Conservation (phyloP, 1,140 invertebrate species). For the Trachymyrmex cornetzi region DNA sequence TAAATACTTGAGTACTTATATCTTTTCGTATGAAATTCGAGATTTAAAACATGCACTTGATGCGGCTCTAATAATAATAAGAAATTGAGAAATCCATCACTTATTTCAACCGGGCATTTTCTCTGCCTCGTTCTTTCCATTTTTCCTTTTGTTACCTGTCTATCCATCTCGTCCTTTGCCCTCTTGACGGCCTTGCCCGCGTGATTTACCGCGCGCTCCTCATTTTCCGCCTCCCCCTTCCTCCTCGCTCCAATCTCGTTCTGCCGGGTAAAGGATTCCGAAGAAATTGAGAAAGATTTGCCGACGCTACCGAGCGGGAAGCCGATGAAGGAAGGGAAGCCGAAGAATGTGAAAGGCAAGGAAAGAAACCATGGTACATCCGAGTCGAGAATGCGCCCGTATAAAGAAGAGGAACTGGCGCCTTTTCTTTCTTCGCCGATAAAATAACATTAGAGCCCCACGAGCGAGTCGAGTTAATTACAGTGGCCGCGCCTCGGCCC, state of each 20-base stretch:
- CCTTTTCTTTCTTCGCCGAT: conserved; percentile 52
- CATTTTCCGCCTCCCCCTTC: conserved; percentile 40
- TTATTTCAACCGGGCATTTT: conserved; percentile 45
- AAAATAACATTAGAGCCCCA: conserved; percentile 73
- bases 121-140: conserved; percentile 2
- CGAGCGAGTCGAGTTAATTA: conserved; percentile 63
- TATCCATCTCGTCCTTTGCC: neutral
- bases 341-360: conserved; percentile 31
- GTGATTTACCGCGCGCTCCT: conserved; percentile 69
- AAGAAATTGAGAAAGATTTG: conserved; percentile 80
- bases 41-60: neutral
- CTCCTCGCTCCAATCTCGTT: conserved; percentile 68
- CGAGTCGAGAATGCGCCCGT: conserved; percentile 40
- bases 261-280: conserved; percentile 75
- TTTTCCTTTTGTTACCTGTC: conserved; percentile 30
- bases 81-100: conserved; percentile 40
- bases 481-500: neutral
- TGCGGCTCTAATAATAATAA: neutral
- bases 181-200: conserved; percentile 47
- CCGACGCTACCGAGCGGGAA: conserved; percentile 64
- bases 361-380: conserved; percentile 55
- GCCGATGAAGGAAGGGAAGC: conserved; percentile 39
- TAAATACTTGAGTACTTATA: neutral
- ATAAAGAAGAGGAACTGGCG: conserved; percentile 43
- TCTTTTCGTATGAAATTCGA: neutral